phyloP scores from a whole-genome alignment of 2,113 vertebrate genomes.

The Danionella cerebrum region DNA sequence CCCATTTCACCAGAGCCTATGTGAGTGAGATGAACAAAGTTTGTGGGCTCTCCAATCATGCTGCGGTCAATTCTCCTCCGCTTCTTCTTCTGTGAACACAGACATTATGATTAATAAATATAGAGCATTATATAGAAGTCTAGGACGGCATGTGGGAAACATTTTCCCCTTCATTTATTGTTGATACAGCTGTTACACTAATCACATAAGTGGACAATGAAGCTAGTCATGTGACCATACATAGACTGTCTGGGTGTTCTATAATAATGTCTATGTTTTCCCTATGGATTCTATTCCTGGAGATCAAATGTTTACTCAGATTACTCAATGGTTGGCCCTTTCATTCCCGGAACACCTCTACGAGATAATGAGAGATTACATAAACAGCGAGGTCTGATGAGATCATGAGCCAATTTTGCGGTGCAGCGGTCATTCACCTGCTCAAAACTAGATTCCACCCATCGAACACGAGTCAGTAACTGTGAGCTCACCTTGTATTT shows the following conservation, averaged over 20 bases:
- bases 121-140: too few relatives aligned
- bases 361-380: background rate
- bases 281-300: background rate
- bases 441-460: too few relatives aligned
- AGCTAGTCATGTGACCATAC: background rate
- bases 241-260: background rate
- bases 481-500: too few relatives aligned
- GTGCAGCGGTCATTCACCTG: too few relatives aligned
- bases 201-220: too few relatives aligned
- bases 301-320: background rate
- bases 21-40: conserved; percentile 79
- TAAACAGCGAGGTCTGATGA: conserved; percentile 26
- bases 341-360: background rate
- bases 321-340: background rate
- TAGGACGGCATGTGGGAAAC: too few relatives aligned
- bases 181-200: too few relatives aligned
- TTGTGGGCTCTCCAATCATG: conserved; percentile 84
- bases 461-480: too few relatives aligned
- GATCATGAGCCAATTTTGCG: conserved; percentile 5
- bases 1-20: conserved; percentile 80
- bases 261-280: too few relatives aligned
- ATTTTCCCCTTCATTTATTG: too few relatives aligned
- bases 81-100: conserved; percentile 65
- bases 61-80: conserved; percentile 73
- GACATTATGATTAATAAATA: background rate